Evolutionary conservation across 2,797 vertebrate species (phyloP).

Genomic region (Babyrousa celebensis): DNA sequence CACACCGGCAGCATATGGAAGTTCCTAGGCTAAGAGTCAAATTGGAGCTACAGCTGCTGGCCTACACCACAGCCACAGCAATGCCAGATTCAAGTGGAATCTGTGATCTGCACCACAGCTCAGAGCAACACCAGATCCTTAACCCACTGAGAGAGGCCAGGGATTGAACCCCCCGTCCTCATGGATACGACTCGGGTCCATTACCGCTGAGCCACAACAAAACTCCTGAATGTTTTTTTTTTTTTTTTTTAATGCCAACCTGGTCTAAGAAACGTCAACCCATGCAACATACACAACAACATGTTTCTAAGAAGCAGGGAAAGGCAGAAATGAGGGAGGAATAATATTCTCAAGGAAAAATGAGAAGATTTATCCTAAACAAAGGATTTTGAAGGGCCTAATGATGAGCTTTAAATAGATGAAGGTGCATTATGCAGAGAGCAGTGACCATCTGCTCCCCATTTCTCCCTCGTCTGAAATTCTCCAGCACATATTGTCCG

Average conservation of each 20-base stretch:
- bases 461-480: background rate
- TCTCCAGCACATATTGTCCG: background rate
- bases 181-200: too few species aligned
- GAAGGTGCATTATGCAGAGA: background rate
- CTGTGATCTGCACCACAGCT: too few species aligned
- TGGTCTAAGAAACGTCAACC: background rate
- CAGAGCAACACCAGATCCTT: too few species aligned
- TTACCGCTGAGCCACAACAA: too few species aligned
- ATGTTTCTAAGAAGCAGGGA: background rate
- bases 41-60: too few species aligned
- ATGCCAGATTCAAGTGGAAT: too few species aligned
- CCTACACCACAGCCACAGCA: too few species aligned
- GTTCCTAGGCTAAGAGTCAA: too few species aligned
- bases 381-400: background rate
- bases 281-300: background rate
- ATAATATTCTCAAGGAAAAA: slow-evolving; percentile 11
- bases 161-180: too few species aligned
- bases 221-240: too few species aligned
- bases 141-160: too few species aligned
- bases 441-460: background rate
- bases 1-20: too few species aligned
- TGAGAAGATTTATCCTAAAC: background rate
- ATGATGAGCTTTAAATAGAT: slow-evolving; percentile 22
- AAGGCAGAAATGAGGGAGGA: background rate
- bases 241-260: background rate